Percentiles rank a stretch among this genome's conserved stretches.
Conservation (phyloP, 2,797 vertebrate species). For the Sus cebifrons region DNA sequence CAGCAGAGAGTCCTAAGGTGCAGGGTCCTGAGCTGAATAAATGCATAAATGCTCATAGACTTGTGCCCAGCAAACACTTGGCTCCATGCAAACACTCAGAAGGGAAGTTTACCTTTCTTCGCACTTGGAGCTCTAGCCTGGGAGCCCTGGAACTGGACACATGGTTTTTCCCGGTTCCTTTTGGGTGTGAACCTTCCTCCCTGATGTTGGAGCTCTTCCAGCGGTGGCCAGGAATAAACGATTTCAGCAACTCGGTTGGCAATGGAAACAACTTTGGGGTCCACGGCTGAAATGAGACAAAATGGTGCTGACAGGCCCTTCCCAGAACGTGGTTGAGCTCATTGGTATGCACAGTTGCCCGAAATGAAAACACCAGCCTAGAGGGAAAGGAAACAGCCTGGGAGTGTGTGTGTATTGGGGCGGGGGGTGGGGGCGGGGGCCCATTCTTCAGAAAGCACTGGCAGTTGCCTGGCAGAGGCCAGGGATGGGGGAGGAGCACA, state of each 20-base stretch:
- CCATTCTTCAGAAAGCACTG: not conserved
- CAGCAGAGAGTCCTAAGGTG: not conserved
- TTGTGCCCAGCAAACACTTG: not conserved
- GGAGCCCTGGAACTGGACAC: rapidly evolving
- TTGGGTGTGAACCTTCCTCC: not conserved
- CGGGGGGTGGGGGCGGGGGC: not conserved
- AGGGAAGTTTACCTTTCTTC: constrained; percentile 77
- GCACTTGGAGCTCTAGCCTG: rapidly evolving
- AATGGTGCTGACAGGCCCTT: not conserved
- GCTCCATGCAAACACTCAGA: not conserved
- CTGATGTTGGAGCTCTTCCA: not conserved
- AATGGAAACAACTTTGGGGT: constrained; percentile 77
- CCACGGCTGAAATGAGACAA: constrained; percentile 74
- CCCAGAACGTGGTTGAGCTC: not conserved
- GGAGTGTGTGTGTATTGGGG: not conserved
- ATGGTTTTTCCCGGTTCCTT: rapidly evolving
- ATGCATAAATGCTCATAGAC: rapidly evolving
- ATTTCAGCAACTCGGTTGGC: constrained; percentile 87
- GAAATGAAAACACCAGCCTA: not conserved
- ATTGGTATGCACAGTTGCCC: not conserved
- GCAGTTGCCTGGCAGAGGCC: constrained; percentile 28
- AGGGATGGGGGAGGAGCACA: not conserved
- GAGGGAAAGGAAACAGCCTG: not conserved
- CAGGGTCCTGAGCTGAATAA: not conserved
- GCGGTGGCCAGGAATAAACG: constrained; percentile 80